phyloP scores from a whole-genome alignment of 1,140 invertebrate species.

The Lysiphlebus fabarum region DNA sequence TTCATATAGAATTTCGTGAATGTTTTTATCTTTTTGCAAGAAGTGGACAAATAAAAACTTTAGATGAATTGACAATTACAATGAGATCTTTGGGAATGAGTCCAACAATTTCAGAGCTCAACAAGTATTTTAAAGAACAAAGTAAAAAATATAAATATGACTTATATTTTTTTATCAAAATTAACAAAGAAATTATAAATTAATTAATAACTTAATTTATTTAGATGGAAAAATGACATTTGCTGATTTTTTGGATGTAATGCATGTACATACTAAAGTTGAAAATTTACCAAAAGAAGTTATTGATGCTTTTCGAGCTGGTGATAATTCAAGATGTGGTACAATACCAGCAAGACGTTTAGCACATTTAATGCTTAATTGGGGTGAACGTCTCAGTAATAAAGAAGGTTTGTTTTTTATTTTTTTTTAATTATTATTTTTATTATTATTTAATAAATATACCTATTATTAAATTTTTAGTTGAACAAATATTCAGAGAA shows the following conservation, averaged over 20 bases:
- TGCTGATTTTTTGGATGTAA: conserved; percentile 91
- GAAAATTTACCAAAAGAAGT: conserved; percentile 88
- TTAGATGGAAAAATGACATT: conserved; percentile 89
- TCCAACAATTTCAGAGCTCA: conserved; percentile 86
- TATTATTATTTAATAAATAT: conserved; percentile 7
- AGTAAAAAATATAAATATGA: conserved; percentile 47
- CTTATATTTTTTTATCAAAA: background rate
- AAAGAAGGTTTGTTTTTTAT: conserved; percentile 69
- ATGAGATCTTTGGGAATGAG: conserved; percentile 92
- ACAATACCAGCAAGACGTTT: conserved; percentile 79
- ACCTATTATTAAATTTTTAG: conserved; percentile 53
- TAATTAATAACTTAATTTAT: conserved; percentile 2
- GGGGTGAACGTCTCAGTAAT: conserved; percentile 87
- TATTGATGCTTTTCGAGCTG: conserved; percentile 83
- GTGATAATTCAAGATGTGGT: conserved; percentile 72
- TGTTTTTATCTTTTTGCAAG: conserved; percentile 91
- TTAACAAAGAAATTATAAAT: conserved; percentile 15
- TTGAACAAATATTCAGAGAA: conserved; percentile 90
- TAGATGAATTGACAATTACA: conserved; percentile 88
- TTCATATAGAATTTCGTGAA: conserved; percentile 82
- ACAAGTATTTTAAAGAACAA: conserved; percentile 81
- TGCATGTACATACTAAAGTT: conserved; percentile 83
- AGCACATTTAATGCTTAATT: conserved; percentile 81
- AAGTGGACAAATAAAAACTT: conserved; percentile 78
- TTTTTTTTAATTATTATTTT: conserved; percentile 14